Evolutionary conservation across 1,140 invertebrate genomes (phyloP), one percentile per base, ranked within the genome.

Genomic region (Antheraea mylitta): DNA sequence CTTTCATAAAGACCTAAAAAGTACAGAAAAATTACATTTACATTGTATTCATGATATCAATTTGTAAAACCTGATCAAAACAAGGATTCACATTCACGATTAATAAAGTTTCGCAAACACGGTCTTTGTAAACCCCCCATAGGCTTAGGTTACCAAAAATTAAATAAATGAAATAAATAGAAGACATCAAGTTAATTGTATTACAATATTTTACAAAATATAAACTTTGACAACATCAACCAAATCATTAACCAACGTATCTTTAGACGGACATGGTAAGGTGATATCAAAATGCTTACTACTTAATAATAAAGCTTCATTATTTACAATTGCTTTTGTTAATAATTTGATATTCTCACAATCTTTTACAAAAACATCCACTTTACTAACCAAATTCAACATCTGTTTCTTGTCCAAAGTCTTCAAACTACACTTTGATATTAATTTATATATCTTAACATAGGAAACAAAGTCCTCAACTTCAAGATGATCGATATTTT

Each of bases 401-500:
- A 90, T 74, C 71, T 91, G 82, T 53, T 81, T 85, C 68, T 88
- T 89, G 19, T 76, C 79, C 10, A 90, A 72, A 68, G 80, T 76
- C 70, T 90, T 91, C 9, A 89, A 68, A n/a, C 78, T 73, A 36
- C 79, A 82, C 67, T 84, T 88, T 3, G 89, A 85, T 22, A 87
- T 74, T 30, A 83, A 66, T 66, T 73, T 82, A 58, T 79, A 87
- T 16, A 83, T 69, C 19, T 76, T 75, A 0, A 90, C 13, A 72
- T 89, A 91, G 6, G 67, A 18, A 0, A 79, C n/a, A 9, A 86
- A 67, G 38, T 89, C 83, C 22, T 85, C 75, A 7, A 71, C 16
- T 59, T 86, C 83, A 18, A 84, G 75, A 19, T 67, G 66, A 22
- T 80, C 71, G 9, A 78, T 69, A 58, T 81, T 73, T 36, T 73